phyloP scores from a whole-genome alignment of 2,797 vertebrate genomes.

The Sebastes minor region DNA sequence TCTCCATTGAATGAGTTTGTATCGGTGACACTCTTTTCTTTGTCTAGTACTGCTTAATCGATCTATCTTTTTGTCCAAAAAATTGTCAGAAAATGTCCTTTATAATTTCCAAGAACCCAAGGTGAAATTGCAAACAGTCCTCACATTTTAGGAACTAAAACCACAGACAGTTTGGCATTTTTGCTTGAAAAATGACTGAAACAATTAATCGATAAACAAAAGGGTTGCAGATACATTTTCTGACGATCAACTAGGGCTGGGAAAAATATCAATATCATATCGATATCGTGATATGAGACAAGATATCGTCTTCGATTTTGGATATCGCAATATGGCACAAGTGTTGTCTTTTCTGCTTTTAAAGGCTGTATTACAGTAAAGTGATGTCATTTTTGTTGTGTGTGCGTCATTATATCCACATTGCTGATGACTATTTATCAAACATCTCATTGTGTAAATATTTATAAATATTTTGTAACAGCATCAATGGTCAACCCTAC shows the following conservation, averaged over 20 bases:
- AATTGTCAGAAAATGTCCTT: background rate
- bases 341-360: no score
- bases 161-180: no score
- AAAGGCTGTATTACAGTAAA: no score
- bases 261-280: no score
- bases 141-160: background rate
- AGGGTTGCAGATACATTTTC: background rate
- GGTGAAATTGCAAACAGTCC: background rate
- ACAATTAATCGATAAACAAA: no score
- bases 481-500: no score
- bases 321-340: fast-evolving
- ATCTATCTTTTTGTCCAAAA: background rate
- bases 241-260: no score
- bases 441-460: no score
- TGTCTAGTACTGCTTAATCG: background rate
- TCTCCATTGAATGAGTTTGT: background rate
- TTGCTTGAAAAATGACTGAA: background rate
- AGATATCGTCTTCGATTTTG: no score
- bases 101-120: background rate
- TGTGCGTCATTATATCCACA: no score
- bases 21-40: background rate
- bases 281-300: no score
- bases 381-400: fast-evolving
- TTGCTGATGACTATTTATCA: no score
- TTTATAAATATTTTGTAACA: fast-evolving